phyloP scores from a whole-genome alignment of 2,888 invertebrate species.

The Neoaliturus tenellus region DNA sequence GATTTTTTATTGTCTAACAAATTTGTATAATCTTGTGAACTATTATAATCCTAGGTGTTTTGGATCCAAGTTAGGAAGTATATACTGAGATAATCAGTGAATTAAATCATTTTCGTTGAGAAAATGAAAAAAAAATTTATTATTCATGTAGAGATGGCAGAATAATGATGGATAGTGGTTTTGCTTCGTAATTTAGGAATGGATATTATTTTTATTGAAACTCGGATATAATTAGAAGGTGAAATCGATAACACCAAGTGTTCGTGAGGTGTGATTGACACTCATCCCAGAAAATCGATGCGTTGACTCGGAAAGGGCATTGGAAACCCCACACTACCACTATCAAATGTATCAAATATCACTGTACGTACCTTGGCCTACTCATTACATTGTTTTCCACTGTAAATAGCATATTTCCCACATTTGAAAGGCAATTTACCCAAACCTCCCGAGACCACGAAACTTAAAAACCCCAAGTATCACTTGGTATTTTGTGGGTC shows the following conservation, averaged over 20 bases:
- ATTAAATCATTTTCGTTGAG: no score
- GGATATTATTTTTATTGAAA: background rate
- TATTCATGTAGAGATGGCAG: no score
- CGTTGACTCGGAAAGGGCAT: background rate
- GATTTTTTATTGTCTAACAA: no score
- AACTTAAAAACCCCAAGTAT: background rate
- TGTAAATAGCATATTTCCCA: conserved; percentile 41
- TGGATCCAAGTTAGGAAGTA: no score
- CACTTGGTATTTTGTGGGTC: background rate
- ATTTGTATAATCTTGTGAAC: no score
- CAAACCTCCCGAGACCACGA: conserved; percentile 16
- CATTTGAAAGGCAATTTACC: conserved; percentile 20
- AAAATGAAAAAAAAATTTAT: no score
- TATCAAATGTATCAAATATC: background rate
- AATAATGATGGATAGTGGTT: no score
- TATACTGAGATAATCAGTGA: no score
- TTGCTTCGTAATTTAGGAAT: background rate
- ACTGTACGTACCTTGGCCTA: conserved; percentile 10
- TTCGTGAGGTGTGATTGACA: conserved; percentile 8
- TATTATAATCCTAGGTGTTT: no score
- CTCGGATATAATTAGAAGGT: background rate
- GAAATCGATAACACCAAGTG: conserved; percentile 10
- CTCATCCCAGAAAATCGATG: background rate
- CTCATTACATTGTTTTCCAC: conserved; percentile 44
- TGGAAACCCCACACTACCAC: no score